A percentile compares a stretch with the other conserved stretches of the same genome.
Conservation (phyloP, 2,113 vertebrate genomes). For the Mola mola region DNA sequence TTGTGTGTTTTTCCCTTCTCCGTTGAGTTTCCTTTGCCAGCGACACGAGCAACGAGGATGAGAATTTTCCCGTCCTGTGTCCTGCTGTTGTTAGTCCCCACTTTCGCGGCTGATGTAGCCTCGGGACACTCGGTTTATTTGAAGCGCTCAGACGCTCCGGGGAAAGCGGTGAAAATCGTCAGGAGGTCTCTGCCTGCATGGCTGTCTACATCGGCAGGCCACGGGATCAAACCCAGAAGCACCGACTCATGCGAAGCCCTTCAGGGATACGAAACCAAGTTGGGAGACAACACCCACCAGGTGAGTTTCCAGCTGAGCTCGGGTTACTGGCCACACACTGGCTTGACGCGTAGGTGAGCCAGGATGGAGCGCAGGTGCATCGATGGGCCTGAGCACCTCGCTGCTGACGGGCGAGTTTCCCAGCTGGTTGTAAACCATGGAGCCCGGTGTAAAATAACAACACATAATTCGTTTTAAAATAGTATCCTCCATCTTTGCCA, state of each 20-base stretch:
- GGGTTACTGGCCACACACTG: constrained; percentile 30
- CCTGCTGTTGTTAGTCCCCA: constrained; percentile 56
- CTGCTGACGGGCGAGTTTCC: constrained; percentile 4
- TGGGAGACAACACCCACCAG: constrained; percentile 86
- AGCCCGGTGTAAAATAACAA: no score
- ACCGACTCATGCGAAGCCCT: constrained; percentile 74
- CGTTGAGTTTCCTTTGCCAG: background rate
- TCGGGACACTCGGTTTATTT: constrained; percentile 42
- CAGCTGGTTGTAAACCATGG: no score
- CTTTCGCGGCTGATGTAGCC: constrained; percentile 53
- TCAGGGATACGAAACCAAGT: constrained; percentile 75
- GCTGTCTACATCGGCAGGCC: constrained; percentile 48
- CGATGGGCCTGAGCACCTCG: constrained; percentile 42
- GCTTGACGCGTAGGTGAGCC: constrained; percentile 23
- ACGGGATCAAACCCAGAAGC: constrained; percentile 66
- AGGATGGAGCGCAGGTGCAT: constrained; percentile 55
- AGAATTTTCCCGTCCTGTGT: constrained; percentile 44
- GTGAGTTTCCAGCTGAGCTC: constrained; percentile 78
- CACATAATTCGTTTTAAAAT: background rate
- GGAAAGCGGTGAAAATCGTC: constrained; percentile 32
- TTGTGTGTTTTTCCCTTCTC: background rate
- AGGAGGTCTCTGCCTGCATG: constrained; percentile 61
- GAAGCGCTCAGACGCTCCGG: constrained; percentile 40
- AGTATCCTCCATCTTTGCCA: background rate
- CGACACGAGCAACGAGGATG: constrained; percentile 60